phyloP scores from a whole-genome alignment of 2,888 invertebrate genomes.

The Alcis repandata region DNA sequence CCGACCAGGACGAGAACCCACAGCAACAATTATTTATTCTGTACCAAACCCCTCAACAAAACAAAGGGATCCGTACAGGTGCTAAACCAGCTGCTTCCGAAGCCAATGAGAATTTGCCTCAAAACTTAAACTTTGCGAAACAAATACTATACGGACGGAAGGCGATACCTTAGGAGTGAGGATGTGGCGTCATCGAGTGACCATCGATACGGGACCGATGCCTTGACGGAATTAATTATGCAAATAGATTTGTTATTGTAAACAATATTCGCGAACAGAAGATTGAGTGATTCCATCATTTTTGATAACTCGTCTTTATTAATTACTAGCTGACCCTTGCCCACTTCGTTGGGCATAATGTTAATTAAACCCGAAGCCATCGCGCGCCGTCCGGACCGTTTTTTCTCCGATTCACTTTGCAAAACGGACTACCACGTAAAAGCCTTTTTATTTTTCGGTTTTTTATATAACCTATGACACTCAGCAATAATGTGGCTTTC shows the following conservation, averaged over 20 bases:
- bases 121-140: not conserved
- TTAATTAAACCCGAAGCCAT: no score
- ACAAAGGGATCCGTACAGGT: slow-evolving; percentile 73
- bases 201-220: slow-evolving; percentile 17
- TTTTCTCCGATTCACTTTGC: no score
- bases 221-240: slow-evolving; percentile 11
- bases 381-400: no score
- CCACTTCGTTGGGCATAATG: no score
- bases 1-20: slow-evolving; percentile 10
- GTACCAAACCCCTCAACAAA: slow-evolving; percentile 40
- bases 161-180: slow-evolving; percentile 55
- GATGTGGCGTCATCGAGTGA: slow-evolving; percentile 60
- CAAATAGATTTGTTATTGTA: slow-evolving; percentile 2
- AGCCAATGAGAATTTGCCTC: slow-evolving; percentile 58
- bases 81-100: slow-evolving; percentile 75
- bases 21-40: slow-evolving; percentile 2
- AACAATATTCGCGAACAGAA: slow-evolving; percentile 7
- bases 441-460: no score
- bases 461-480: no score
- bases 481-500: no score
- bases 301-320: no score
- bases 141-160: slow-evolving; percentile 46
- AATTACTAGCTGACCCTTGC: no score
- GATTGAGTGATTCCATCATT: no score
- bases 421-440: no score